phyloP scores from a whole-genome alignment of 2,797 vertebrate genomes.

The Lutra lutra region DNA sequence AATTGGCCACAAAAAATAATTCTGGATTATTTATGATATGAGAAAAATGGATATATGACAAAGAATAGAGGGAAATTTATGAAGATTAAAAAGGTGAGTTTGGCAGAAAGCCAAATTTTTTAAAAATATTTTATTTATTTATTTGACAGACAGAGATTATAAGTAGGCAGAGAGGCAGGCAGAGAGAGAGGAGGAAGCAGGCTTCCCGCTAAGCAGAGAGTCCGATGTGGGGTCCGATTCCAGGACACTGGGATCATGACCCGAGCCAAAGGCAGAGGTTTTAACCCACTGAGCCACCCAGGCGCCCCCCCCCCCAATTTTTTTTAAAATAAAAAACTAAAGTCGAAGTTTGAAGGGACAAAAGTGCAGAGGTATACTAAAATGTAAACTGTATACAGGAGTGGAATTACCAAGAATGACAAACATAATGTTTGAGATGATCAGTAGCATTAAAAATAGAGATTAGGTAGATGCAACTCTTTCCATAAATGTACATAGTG shows the following conservation, averaged over 20 bases:
- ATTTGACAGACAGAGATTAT: too few species aligned
- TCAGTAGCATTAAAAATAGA: background rate
- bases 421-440: background rate
- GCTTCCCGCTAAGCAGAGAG: too few species aligned
- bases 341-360: background rate
- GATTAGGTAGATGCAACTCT: background rate
- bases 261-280: too few species aligned
- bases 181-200: too few species aligned
- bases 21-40: background rate
- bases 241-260: too few species aligned
- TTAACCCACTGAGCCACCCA: too few species aligned
- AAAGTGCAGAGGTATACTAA: background rate
- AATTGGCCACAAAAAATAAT: background rate
- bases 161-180: too few species aligned
- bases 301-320: background rate
- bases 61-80: background rate
- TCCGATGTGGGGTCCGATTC: too few species aligned
- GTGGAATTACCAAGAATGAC: background rate
- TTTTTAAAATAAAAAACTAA: background rate
- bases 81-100: background rate
- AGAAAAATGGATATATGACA: background rate
- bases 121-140: too few species aligned
- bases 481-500: background rate
- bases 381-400: background rate
- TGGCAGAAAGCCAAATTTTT: background rate